Conservation (phyloP, 2,888 invertebrate species). For the Azorinus chamasolen region DNA sequence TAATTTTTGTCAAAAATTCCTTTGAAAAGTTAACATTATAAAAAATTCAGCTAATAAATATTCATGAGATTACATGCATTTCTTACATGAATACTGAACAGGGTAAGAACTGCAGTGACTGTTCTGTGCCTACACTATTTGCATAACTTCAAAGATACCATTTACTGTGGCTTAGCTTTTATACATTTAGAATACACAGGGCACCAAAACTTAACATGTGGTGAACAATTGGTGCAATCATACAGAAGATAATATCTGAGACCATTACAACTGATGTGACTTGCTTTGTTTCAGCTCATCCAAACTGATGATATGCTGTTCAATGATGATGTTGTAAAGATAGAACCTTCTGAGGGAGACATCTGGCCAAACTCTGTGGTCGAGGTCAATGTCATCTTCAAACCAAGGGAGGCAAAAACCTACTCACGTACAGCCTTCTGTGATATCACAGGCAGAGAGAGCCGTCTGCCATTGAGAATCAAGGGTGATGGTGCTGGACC, state of each 20-base stretch:
- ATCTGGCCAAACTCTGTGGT: constrained; percentile 86
- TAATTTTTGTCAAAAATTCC: background rate
- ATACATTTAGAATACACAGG: too few species aligned
- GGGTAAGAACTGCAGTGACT: too few species aligned
- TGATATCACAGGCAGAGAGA: constrained; percentile 86
- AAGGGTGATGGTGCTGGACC: constrained; percentile 86
- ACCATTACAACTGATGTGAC: background rate
- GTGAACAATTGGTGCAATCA: too few species aligned
- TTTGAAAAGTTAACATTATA: background rate
- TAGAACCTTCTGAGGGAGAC: constrained; percentile 86
- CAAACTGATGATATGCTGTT: constrained; percentile 83
- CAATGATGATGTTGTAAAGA: constrained; percentile 84
- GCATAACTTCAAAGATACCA: too few species aligned
- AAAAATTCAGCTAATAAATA: too few species aligned
- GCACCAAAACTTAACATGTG: too few species aligned
- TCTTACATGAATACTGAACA: too few species aligned
- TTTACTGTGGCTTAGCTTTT: too few species aligned
- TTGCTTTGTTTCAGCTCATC: constrained; percentile 73
- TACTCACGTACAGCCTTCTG: constrained; percentile 85
- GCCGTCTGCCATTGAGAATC: constrained; percentile 84
- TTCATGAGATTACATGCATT: too few species aligned
- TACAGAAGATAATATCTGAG: too few species aligned
- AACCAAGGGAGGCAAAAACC: constrained; percentile 84
- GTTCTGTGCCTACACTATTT: too few species aligned
- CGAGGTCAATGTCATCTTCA: constrained; percentile 85